Conservation (phyloP, 37 sponge, comb jelly and placozoan species). For the Mnemiopsis leidyi region DNA sequence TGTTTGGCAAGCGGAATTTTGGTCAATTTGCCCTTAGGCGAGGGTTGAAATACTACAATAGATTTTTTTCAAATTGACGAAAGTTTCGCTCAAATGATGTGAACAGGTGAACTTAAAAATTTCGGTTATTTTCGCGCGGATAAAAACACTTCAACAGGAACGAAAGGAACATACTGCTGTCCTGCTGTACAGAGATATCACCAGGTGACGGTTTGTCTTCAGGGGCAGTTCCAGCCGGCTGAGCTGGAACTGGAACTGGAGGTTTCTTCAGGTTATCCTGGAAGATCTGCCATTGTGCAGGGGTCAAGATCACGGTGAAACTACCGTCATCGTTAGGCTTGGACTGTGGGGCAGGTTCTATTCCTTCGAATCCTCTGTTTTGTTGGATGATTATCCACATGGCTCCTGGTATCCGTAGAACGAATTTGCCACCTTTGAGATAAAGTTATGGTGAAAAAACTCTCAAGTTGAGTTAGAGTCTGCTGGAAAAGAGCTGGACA, state of each 20-base stretch:
- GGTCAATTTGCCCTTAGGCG: too few relatives aligned
- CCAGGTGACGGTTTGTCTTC: background rate
- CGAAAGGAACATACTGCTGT: background rate
- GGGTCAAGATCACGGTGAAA: background rate
- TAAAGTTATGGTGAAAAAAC: too few relatives aligned
- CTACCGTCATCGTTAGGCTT: slow-evolving; percentile 13
- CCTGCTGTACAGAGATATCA: background rate
- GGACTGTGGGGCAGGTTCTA: background rate
- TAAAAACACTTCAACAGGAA: too few relatives aligned
- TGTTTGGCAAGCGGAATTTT: too few relatives aligned
- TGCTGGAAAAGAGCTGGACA: too few relatives aligned
- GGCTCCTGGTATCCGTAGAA: background rate
- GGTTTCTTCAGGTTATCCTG: slow-evolving; percentile 44
- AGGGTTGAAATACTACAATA: too few relatives aligned
- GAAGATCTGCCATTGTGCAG: slow-evolving; percentile 26
- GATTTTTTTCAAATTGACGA: too few relatives aligned
- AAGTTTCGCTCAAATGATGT: too few relatives aligned
- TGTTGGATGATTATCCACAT: background rate
- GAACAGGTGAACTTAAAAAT: too few relatives aligned
- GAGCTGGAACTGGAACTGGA: slow-evolving; percentile 6
- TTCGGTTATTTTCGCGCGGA: too few relatives aligned
- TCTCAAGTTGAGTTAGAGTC: too few relatives aligned
- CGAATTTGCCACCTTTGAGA: background rate
- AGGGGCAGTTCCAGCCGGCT: slow-evolving; percentile 22
- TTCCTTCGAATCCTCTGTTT: slow-evolving; percentile 4